Percentiles rank a stretch among this genome's conserved stretches.
These are phyloP conservation scores for Bombus picipes DNA, from an alignment of 1,140 invertebrate species.

Conservation along the genomic window DNA sequence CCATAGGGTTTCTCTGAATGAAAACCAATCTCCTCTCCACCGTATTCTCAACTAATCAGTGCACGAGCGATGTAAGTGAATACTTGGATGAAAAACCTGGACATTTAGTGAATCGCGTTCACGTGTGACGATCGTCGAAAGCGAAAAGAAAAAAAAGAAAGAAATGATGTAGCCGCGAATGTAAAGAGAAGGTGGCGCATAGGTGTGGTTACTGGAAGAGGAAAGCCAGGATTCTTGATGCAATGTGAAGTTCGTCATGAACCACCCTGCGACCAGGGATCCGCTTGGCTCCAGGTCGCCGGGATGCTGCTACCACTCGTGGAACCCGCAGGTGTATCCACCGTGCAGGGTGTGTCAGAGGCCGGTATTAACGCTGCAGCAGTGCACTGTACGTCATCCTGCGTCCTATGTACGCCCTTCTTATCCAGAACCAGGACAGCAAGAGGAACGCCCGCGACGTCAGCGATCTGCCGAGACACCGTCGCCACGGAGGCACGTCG, in stretches of 20 bases:
- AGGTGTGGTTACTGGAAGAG: constrained; percentile 29
- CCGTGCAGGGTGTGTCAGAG: constrained; percentile 77
- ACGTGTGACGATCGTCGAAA: not conserved
- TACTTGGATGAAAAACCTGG: not conserved
- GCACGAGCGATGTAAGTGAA: not conserved
- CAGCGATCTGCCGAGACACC: constrained; percentile 62
- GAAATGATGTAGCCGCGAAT: not conserved
- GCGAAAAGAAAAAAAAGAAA: too few relatives aligned
- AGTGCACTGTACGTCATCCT: constrained; percentile 64
- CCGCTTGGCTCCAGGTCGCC: constrained; percentile 81
- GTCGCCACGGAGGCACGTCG: constrained; percentile 58
- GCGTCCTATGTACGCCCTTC: constrained; percentile 52
- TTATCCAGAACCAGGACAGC: constrained; percentile 50
- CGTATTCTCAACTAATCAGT: not conserved
- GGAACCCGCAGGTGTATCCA: constrained; percentile 77
- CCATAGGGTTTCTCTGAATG: not conserved
- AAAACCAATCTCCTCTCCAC: not conserved
- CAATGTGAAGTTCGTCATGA: constrained; percentile 82
- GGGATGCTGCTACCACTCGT: constrained; percentile 81
- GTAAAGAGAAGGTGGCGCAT: not conserved
- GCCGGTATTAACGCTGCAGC: constrained; percentile 75
- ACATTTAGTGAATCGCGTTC: not conserved
- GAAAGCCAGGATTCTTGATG: constrained; percentile 59
- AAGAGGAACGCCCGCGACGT: constrained; percentile 45
- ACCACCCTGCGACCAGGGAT: constrained; percentile 81